These are phyloP conservation scores for Paralinhomoeus sp. DNA, from an alignment of 2,888 invertebrate species.

Conservation along the genomic window DNA sequence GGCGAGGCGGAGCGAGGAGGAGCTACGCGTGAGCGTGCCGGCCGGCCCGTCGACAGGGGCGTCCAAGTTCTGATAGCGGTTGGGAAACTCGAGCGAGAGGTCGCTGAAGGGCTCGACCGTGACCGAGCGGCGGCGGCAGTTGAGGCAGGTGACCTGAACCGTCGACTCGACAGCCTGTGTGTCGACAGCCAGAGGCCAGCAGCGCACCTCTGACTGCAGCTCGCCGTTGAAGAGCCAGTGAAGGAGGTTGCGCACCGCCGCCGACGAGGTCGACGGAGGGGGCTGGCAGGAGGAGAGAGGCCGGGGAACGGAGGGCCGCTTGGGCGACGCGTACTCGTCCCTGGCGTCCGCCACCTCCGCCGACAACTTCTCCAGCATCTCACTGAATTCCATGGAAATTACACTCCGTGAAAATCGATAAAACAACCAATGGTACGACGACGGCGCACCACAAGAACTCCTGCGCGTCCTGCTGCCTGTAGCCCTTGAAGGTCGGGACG, in stretches of 20 bases:
- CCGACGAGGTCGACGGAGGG: background rate
- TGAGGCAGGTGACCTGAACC: background rate
- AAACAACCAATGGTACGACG: too few species aligned
- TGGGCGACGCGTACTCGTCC: background rate
- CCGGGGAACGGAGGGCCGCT: background rate
- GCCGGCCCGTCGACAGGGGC: too few species aligned
- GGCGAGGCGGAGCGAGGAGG: too few species aligned
- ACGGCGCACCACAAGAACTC: constrained; percentile 25
- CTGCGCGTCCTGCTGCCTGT: constrained; percentile 28
- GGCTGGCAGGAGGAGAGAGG: background rate
- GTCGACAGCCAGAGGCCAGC: too few species aligned
- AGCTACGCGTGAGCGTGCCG: too few species aligned
- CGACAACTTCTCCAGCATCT: constrained; percentile 25
- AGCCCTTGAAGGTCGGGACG: constrained; percentile 27
- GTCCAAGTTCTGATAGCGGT: too few species aligned
- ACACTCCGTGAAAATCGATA: background rate
- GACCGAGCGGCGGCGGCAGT: background rate
- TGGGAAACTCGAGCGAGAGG: constrained; percentile 26
- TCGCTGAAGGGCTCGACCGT: constrained; percentile 25
- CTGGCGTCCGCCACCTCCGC: constrained; percentile 14
- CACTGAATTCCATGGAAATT: constrained; percentile 12
- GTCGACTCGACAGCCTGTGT: too few species aligned
- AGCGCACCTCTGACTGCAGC: constrained; percentile 22
- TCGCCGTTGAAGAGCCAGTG: constrained; percentile 23
- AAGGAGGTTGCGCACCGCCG: constrained; percentile 9